These are phyloP conservation scores for Alentia gelatinosa DNA, from an alignment of 2,888 invertebrate species.

Conservation along the genomic window DNA sequence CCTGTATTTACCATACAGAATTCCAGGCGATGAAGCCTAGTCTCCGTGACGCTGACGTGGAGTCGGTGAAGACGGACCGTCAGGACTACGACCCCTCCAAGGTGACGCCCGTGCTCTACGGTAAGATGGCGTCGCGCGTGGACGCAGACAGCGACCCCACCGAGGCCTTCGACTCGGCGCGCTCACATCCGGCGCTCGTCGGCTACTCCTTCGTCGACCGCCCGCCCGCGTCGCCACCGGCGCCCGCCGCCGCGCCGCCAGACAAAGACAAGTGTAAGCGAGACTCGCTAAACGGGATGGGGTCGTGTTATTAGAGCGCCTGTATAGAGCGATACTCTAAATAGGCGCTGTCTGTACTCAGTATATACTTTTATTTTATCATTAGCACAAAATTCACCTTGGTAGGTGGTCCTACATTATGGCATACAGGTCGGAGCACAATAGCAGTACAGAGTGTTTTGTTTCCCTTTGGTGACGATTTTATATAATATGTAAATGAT, in stretches of 20 bases:
- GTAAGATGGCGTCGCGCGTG: constrained; percentile 72
- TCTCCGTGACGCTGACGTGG: constrained; percentile 70
- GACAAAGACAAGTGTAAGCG: constrained; percentile 74
- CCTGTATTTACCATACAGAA: constrained; percentile 66
- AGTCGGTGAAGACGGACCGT: constrained; percentile 73
- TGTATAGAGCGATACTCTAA: no score
- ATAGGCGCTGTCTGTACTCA: no score
- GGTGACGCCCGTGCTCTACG: constrained; percentile 79
- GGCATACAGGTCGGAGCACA: no score
- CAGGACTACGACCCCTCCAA: constrained; percentile 76
- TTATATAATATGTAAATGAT: no score
- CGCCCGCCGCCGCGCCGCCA: constrained; percentile 73
- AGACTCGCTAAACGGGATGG: no score
- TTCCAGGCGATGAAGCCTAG: constrained; percentile 68
- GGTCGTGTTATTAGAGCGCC: no score
- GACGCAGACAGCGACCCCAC: constrained; percentile 68
- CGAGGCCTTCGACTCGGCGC: constrained; percentile 75
- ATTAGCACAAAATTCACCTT: no score
- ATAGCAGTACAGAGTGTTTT: no score
- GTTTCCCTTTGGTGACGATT: no score
- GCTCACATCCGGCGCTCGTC: constrained; percentile 77
- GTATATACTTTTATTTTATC: no score
- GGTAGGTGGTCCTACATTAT: no score
- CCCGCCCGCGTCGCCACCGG: constrained; percentile 71
- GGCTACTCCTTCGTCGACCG: constrained; percentile 77